Base-by-base conservation (phyloP, 2,888 invertebrate species). In the Papilio protenor region DNA sequence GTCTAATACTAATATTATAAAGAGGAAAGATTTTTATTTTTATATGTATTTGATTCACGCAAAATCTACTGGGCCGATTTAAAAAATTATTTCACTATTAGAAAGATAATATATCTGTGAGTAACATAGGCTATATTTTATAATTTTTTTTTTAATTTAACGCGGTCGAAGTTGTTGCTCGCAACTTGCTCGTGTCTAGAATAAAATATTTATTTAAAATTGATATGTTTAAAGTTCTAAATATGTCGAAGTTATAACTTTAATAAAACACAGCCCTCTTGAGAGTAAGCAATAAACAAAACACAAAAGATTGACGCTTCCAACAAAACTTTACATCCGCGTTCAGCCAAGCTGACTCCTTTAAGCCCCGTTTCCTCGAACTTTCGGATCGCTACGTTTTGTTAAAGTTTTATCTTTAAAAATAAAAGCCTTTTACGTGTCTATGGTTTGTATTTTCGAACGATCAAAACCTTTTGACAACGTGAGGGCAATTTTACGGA, bases 361-460 rank as follows among this genome's bases (percentile, higher is more conserved):
- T 72, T 49, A 72, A 76, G 76, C 71, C 61, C 18, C 76, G 71
- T 72, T 71, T 47, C 45, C 8, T 40, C 57, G 40, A 79, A 79
- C 57, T 80, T 80, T 69, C 33, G 75, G 52, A 79, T 61, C n/a
- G 76, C 74, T 79, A 57, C 71, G 74, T 80, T 80, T 79, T 71
- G 77, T 80, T 81, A 77, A 77, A 79, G 76, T 77, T 80, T 77
- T 76, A 76, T 61, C 61, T 61, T 61, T 33, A 79, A 80, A 81
- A 80, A 79, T 77, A 80, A 79, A 76, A 57, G 74, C 71, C 76
- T 77, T 79, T 80, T 77, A 75, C 64, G 23, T 79, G 49, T 33
- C 33, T 52, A 71, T 61, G 71, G 61, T 40, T 70, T 57, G 27
- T 49, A 18, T 76, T 49, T 61, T 23, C 47, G 21, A 45, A 21